Base-by-base conservation (phyloP, 2,113 vertebrate species). In the Cygnus atratus region DNA sequence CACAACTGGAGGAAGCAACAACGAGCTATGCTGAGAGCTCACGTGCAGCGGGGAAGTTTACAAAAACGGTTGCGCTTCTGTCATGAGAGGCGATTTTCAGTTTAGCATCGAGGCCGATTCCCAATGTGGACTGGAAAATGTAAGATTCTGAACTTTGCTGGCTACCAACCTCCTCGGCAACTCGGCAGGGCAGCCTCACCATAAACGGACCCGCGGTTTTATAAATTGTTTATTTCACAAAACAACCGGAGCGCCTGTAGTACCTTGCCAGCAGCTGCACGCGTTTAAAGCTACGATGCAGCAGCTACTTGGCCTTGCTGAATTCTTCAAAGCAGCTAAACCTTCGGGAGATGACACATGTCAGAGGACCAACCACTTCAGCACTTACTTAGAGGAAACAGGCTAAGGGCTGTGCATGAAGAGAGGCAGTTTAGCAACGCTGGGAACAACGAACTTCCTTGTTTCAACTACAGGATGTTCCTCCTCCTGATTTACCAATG, bases 391-490 rank as follows among this genome's bases (percentile, higher is more conserved):
- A 48, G 73, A 82, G 22, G 54, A 54, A 89, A 67, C 50, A 84
- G 93, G 87, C 50, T 24, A 52, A 76, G 78, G 52, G 58, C 17
- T 54, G 44, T 68, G 73, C 74, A 57, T 6, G 21, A 92, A 52
- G 33, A 92, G 33, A 4, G 52, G 84, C 75, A 92, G 58, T 92
- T 87, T 91, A 83, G 92, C 92, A 95, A 93, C 21, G 54, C 83
- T 79, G 84, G 90, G 73, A 95, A 86, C 68, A 88, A 87, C 10
- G 0, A 87, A 88, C 86, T 96, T 96, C 95, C 96, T 93, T 62
- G 84, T 95, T 97, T 92, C 84, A 91, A 86, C 61, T 84, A 87
- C 77, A 55, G 37, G 55, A 26, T 15, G 90, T 89, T 96, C 90
- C 88, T 95, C 92, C 88, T 91, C 41, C 39, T 0, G 2, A 87